phyloP scores from a whole-genome alignment of 2,888 invertebrate genomes.

The Lasioglossum calceatum region DNA sequence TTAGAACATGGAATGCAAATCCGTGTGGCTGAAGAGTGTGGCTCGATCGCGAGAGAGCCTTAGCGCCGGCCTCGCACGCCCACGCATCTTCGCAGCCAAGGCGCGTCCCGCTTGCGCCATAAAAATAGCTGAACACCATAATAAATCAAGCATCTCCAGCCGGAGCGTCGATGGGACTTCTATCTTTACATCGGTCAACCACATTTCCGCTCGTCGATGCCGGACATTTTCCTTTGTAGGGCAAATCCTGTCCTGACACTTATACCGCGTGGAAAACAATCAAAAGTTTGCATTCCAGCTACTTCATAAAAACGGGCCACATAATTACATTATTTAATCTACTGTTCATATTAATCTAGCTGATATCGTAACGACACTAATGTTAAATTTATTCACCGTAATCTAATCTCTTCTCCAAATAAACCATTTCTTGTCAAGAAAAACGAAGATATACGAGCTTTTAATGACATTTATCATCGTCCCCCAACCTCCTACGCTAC shows the following conservation, averaged over 20 bases:
- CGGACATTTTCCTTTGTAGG: background rate
- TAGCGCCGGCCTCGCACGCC: constrained; percentile 60
- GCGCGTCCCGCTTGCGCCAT: constrained; percentile 40
- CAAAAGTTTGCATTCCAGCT: too few relatives aligned
- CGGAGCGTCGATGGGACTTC: background rate
- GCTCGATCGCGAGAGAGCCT: constrained; percentile 27
- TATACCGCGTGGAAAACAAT: too few relatives aligned
- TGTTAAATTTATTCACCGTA: background rate
- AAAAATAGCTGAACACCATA: constrained; percentile 49
- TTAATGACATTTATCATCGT: constrained; percentile 2
- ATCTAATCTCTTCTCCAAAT: background rate
- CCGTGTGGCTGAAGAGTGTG: constrained; percentile 14
- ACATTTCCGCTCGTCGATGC: background rate
- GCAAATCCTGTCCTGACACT: too few relatives aligned
- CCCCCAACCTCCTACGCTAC: background rate
- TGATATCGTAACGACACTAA: background rate
- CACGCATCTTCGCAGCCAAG: constrained; percentile 32
- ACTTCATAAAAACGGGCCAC: too few relatives aligned
- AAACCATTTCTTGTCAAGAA: background rate
- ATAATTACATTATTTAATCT: too few relatives aligned
- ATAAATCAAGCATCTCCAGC: constrained; percentile 38
- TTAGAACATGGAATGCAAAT: constrained; percentile 57
- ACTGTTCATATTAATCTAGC: background rate
- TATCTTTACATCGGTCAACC: background rate
- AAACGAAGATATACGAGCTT: background rate